Evolutionary conservation across 2,113 vertebrate species (phyloP).

Genomic region (Syrmaticus mikado): DNA sequence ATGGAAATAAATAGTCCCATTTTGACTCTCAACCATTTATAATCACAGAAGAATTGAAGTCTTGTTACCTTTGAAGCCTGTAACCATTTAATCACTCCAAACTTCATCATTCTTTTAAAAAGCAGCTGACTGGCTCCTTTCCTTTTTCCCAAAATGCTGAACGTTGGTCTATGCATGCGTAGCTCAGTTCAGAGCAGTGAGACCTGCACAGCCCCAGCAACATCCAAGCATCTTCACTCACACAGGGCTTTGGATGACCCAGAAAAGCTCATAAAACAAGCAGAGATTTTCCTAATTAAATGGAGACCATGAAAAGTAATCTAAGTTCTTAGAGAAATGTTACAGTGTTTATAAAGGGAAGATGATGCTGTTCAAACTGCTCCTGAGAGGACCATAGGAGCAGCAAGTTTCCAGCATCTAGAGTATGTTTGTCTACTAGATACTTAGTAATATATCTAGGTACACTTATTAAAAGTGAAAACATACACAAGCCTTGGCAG

Average conservation of each 20-base stretch:
- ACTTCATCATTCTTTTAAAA: background rate
- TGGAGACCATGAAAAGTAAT: slow-evolving; percentile 22
- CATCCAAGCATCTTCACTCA: background rate
- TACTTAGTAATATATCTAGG: slow-evolving; percentile 1
- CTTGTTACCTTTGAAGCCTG: background rate
- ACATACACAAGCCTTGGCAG: background rate
- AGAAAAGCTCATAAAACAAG: slow-evolving; percentile 18
- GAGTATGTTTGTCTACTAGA: slow-evolving; percentile 22
- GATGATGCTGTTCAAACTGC: background rate
- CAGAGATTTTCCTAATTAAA: slow-evolving; percentile 56
- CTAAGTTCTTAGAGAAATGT: slow-evolving; percentile 42
- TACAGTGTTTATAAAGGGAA: slow-evolving; percentile 21
- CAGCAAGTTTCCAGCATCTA: background rate
- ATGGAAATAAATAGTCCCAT: background rate
- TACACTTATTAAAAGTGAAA: slow-evolving; percentile 50
- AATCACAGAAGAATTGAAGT: background rate
- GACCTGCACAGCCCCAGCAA: background rate
- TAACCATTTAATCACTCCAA: background rate
- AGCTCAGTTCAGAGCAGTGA: background rate
- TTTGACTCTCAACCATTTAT: slow-evolving; percentile 10
- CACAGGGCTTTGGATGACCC: background rate
- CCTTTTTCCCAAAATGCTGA: background rate
- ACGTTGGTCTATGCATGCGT: background rate
- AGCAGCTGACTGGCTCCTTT: background rate
- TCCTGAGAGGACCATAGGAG: slow-evolving; percentile 33